A percentile compares a stretch with the other conserved stretches of the same genome.
These are phyloP conservation scores for Heteronetta atricapilla DNA, from an alignment of 2,113 vertebrate species.

Conservation along the genomic window DNA sequence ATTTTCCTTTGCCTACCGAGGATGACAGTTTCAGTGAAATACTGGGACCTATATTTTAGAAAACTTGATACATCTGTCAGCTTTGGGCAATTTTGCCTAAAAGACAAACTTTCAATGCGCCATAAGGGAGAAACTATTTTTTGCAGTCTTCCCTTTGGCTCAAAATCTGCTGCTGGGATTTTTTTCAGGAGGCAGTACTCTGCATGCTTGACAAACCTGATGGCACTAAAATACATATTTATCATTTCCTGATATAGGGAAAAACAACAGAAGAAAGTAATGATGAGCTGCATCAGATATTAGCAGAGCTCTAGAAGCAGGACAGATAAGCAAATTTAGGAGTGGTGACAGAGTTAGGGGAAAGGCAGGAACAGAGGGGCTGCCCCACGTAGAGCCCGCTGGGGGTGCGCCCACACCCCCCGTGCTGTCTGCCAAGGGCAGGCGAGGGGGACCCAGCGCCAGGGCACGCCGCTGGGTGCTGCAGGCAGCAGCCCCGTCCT, in stretches of 20 bases:
- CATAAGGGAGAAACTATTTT: constrained; percentile 71
- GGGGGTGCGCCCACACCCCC: neutral
- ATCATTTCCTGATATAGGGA: constrained; percentile 42
- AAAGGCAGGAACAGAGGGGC: neutral
- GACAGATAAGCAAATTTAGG: neutral
- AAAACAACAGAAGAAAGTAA: constrained; percentile 45
- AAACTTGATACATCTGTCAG: constrained; percentile 63
- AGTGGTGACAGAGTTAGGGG: accelerated
- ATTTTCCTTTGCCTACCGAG: neutral
- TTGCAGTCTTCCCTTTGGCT: constrained; percentile 62
- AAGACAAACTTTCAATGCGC: constrained; percentile 51
- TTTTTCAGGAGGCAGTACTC: constrained; percentile 33
- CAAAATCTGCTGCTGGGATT: constrained; percentile 58
- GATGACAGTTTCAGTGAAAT: constrained; percentile 30
- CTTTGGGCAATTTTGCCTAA: constrained; percentile 27
- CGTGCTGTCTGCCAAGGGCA: neutral
- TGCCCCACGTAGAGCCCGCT: neutral
- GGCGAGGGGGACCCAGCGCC: neutral
- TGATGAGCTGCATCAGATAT: neutral
- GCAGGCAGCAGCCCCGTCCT: neutral
- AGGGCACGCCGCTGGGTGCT: neutral
- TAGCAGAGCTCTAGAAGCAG: neutral
- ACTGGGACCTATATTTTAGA: constrained; percentile 23
- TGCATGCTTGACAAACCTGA: neutral
- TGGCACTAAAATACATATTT: constrained; percentile 50